Conservation (phyloP, 2,797 vertebrate species). For the Amblyraja radiata region DNA sequence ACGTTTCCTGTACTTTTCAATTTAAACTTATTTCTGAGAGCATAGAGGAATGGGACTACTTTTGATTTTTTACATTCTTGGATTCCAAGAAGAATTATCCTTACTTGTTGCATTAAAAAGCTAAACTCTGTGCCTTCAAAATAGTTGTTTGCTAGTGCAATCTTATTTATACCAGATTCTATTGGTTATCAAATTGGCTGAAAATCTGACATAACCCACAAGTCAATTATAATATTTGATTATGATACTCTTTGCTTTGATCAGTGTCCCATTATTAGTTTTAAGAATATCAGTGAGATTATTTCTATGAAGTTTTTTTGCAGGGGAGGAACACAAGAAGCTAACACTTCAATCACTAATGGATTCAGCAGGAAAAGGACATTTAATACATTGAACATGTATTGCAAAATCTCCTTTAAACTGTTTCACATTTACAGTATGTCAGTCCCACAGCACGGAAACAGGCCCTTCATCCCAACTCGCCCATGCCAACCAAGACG, state of each 20-base stretch:
- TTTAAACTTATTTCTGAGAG: neutral
- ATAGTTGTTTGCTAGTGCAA: neutral
- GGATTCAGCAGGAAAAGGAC: too few species aligned
- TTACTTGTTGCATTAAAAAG: neutral
- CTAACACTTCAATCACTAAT: neutral
- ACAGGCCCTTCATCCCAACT: too few species aligned
- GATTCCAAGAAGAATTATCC: neutral
- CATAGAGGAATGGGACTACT: neutral
- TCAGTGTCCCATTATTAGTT: neutral
- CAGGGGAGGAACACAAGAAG: neutral
- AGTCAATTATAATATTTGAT: neutral
- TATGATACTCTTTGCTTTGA: neutral
- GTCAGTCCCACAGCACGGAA: too few species aligned
- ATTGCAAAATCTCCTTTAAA: neutral
- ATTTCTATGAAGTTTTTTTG: neutral
- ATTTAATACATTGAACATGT: neutral
- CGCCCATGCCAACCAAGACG: too few species aligned
- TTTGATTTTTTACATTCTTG: neutral
- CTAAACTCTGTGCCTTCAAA: neutral
- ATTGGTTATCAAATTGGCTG: neutral
- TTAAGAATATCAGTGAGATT: neutral
- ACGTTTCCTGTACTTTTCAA: neutral
- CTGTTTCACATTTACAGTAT: neutral
- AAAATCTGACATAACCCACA: neutral
- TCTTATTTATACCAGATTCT: neutral